phyloP scores from a whole-genome alignment of 2,888 invertebrate species.

The Epistrophe eligans region DNA sequence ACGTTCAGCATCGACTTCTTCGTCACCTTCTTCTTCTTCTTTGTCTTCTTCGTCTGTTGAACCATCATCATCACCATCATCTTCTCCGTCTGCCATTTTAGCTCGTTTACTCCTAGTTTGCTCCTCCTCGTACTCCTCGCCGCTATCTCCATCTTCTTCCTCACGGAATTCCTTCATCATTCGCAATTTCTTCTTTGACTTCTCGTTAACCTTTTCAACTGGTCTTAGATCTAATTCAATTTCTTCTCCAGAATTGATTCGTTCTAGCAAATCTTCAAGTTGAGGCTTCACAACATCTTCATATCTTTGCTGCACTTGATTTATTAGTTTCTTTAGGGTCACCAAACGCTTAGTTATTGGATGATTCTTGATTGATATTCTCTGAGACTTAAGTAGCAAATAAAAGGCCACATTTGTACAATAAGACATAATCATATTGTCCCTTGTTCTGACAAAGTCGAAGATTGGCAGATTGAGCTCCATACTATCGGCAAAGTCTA shows the following conservation, averaged over 20 bases:
- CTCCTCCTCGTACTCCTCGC: conserved; percentile 84
- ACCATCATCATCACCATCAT: conserved; percentile 77
- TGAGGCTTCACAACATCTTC: conserved; percentile 88
- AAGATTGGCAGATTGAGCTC: conserved; percentile 88
- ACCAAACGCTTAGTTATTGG: conserved; percentile 94
- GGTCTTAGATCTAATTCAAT: conserved; percentile 83
- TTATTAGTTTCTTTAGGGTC: conserved; percentile 91
- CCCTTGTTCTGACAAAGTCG: conserved; percentile 89
- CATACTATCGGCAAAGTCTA: conserved; percentile 87
- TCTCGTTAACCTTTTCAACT: conserved; percentile 83
- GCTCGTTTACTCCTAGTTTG: conserved; percentile 81
- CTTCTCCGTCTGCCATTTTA: conserved; percentile 80
- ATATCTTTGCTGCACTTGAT: conserved; percentile 89
- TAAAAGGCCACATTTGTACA: conserved; percentile 94
- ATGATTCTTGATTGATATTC: conserved; percentile 90
- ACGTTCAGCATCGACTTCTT: conserved; percentile 85
- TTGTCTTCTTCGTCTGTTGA: conserved; percentile 76
- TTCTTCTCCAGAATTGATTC: conserved; percentile 84
- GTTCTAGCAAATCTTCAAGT: conserved; percentile 87
- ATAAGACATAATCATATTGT: conserved; percentile 90
- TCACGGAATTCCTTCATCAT: conserved; percentile 80
- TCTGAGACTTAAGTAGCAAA: conserved; percentile 91
- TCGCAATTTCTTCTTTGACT: conserved; percentile 84
- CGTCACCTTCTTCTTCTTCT: conserved; percentile 81
- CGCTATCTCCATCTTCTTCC: conserved; percentile 28